phyloP scores from a whole-genome alignment of 2,888 invertebrate species.

The Melanophora roralis region DNA sequence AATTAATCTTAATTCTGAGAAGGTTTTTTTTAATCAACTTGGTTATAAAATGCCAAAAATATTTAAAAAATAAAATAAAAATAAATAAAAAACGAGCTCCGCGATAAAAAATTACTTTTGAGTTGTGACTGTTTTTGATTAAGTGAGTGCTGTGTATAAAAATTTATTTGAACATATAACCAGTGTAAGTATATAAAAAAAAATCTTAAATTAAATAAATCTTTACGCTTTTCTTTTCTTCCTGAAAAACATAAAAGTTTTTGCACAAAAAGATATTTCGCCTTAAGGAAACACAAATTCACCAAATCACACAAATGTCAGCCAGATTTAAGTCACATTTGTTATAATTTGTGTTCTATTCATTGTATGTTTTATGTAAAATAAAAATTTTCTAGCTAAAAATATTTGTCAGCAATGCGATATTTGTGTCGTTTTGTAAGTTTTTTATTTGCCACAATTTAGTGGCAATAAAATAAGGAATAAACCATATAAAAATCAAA shows the following conservation, averaged over 20 bases:
- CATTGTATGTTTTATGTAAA: neutral
- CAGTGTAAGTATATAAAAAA: neutral
- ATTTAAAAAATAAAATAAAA: too few relatives aligned
- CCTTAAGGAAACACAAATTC: constrained; percentile 48
- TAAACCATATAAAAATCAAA: neutral
- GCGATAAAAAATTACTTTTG: too few relatives aligned
- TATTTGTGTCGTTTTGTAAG: constrained; percentile 1
- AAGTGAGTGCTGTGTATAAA: too few relatives aligned
- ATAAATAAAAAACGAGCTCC: too few relatives aligned
- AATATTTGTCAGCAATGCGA: constrained; percentile 5
- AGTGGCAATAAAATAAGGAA: neutral
- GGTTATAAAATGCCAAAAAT: too few relatives aligned
- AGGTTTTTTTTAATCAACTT: too few relatives aligned
- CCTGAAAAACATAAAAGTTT: neutral
- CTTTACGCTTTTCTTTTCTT: neutral
- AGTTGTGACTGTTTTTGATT: too few relatives aligned
- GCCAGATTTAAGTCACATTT: constrained; percentile 58
- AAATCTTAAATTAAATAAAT: constrained; percentile 19
- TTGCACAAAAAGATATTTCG: neutral
- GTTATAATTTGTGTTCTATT: constrained; percentile 47
- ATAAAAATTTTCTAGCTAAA: neutral
- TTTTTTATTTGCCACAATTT: neutral
- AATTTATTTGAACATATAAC: constrained; percentile 5
- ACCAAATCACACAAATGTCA: constrained; percentile 57
- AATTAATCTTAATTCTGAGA: too few relatives aligned